phyloP scores from a whole-genome alignment of 2,797 vertebrate genomes.

The Acipenser ruthenus region DNA sequence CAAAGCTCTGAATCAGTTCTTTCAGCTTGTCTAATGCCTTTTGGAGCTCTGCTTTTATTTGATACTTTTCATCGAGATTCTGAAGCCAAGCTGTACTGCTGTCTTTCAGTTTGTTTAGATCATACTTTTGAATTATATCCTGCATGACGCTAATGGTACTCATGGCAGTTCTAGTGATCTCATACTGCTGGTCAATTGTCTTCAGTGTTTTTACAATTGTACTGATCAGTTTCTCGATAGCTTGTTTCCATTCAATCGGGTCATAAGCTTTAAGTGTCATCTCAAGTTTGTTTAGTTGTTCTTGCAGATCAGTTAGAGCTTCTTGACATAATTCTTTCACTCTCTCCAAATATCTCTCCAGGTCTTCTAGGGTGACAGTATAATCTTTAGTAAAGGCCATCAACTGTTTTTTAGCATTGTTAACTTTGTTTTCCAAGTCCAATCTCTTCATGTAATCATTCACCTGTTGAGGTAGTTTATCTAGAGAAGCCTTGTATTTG shows the following conservation, averaged over 20 bases:
- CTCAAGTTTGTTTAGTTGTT: constrained; percentile 53
- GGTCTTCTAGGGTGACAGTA: constrained; percentile 65
- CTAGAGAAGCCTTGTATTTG: constrained; percentile 58
- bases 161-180: constrained; percentile 57
- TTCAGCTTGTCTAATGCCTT: constrained; percentile 61
- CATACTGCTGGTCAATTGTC: constrained; percentile 64
- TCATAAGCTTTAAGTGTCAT: constrained; percentile 54
- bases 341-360: constrained; percentile 62
- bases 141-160: constrained; percentile 54
- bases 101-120: constrained; percentile 61
- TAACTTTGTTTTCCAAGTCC: constrained; percentile 66
- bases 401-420: constrained; percentile 61
- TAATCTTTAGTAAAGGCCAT: constrained; percentile 65
- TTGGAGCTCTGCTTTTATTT: constrained; percentile 58
- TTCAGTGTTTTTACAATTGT: constrained; percentile 54
- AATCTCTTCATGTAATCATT: constrained; percentile 58
- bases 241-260: constrained; percentile 43
- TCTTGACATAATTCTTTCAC: constrained; percentile 45
- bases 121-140: constrained; percentile 55
- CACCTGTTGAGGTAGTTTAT: constrained; percentile 58
- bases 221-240: constrained; percentile 55
- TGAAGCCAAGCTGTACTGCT: constrained; percentile 63
- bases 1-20: constrained; percentile 55
- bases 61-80: constrained; percentile 63
- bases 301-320: constrained; percentile 48